Base-by-base conservation (phyloP, 2,888 invertebrate genomes). In the Lithophane leautieri region DNA sequence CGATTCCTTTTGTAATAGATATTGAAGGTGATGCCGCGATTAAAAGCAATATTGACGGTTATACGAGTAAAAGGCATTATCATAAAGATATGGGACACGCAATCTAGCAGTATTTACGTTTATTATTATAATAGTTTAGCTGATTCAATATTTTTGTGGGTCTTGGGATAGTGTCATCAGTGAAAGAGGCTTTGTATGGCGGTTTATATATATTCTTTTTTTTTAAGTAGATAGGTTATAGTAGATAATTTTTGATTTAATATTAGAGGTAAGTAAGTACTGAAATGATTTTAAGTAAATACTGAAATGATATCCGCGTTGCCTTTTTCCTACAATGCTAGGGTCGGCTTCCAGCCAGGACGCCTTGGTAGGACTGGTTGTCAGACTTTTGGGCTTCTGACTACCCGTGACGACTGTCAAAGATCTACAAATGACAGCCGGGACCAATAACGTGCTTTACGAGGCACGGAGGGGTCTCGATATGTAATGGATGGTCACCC, bases 1-100 rank as follows among this genome's bases (percentile, higher is more conserved):
- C 65, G 81, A 86, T 81, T 76, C 62, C 58, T 50, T 40, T 66
- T 70, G 61, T 82, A 76, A 82, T 85, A 82, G 79, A 79, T 79
- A 76, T 79, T 69, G 73, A 79, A 81, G 70, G 75, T 71, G 72
- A 75, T 70, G 56, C 44, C 42, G 4, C 68, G 82, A 82, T 84
- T 78, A 82, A 61, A 28, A 68, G 61, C 63, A 67, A 78, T 81
- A 78, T 67, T 58, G 63, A 52, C 67, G 70, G 68, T 69, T 76
- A 67, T 81, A 58, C 42, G n/a, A 69, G 58, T 80, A 66, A 79
- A 63, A 76, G 66, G 62, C 12, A 70, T 75, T 78, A 78, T 73
- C 62, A 75, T 82, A 40, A 50, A 66, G 70, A 76, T 81, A 65
- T 73, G 61, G 22, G 50, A 22, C 82, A 81, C 82, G 78, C 77